A percentile compares a stretch with the other conserved stretches of the same genome.
Conservation (phyloP, 2,888 invertebrate species). For the Frankliniella fusca region DNA sequence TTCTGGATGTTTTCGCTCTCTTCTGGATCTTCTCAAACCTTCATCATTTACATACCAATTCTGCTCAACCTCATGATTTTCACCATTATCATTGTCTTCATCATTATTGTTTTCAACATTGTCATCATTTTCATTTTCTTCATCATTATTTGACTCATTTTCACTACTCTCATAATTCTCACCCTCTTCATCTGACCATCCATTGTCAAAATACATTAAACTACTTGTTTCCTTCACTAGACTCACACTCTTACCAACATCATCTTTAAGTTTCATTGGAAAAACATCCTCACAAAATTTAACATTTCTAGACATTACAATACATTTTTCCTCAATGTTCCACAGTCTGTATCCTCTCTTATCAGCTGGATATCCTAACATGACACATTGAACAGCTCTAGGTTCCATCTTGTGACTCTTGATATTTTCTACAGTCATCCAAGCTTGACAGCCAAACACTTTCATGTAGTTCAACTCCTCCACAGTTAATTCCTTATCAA, state of each 20-base stretch:
- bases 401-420: not conserved
- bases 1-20: not conserved
- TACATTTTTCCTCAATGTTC: not conserved
- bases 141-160: not conserved
- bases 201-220: not conserved
- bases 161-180: not conserved
- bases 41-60: no score
- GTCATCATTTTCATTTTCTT: not conserved
- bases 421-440: not conserved
- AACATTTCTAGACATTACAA: not conserved
- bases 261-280: not conserved
- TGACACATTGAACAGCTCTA: not conserved
- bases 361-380: not conserved
- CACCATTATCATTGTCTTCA: not conserved
- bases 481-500: not conserved
- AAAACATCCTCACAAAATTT: conserved; percentile 1
- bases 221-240: not conserved
- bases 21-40: not conserved
- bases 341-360: not conserved
- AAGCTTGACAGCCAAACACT: not conserved
- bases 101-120: not conserved
- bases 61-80: not conserved
- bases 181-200: not conserved
- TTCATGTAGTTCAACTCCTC: not conserved
- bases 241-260: not conserved